phyloP scores from a whole-genome alignment of 2,797 vertebrate genomes.

The Paratrypauchen microcephalus region DNA sequence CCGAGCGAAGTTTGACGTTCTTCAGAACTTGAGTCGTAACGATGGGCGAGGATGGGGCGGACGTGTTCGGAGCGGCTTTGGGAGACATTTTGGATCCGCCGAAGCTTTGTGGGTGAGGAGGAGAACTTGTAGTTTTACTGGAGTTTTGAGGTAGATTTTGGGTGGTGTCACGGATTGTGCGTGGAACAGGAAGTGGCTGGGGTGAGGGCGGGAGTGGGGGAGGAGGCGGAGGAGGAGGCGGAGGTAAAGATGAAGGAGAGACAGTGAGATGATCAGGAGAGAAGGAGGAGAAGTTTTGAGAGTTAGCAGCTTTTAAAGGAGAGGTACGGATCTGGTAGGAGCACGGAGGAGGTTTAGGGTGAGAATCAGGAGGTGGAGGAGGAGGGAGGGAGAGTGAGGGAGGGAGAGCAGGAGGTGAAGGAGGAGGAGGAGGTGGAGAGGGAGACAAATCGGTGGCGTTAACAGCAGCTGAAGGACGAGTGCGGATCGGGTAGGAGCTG shows the following conservation, averaged over 20 bases:
- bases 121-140: slow-evolving; percentile 38
- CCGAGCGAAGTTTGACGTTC: slow-evolving; percentile 82
- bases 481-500: neutral
- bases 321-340: slow-evolving; percentile 18
- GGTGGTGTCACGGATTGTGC: neutral
- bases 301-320: neutral
- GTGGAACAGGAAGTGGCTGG: slow-evolving; percentile 24
- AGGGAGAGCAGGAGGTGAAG: neutral
- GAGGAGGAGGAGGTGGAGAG: neutral
- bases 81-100: neutral
- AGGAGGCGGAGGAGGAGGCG: slow-evolving; percentile 71
- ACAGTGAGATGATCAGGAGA: slow-evolving; percentile 69
- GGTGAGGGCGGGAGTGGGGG: slow-evolving; percentile 34
- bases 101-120: slow-evolving; percentile 44
- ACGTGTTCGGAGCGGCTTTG: slow-evolving; percentile 36
- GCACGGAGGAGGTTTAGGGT: slow-evolving; percentile 10
- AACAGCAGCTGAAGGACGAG: neutral
- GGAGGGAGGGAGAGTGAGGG: slow-evolving; percentile 46
- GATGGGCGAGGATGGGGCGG: slow-evolving; percentile 65
- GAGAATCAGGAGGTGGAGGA: slow-evolving; percentile 38
- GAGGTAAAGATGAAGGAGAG: slow-evolving; percentile 60
- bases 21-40: slow-evolving; percentile 86
- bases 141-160: slow-evolving; percentile 9
- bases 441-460: neutral
- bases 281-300: slow-evolving; percentile 72